A percentile compares a stretch with the other conserved stretches of the same genome.
Evolutionary conservation across 1,140 invertebrate genomes (phyloP).

Genomic region (Mesaphorura yosii): DNA sequence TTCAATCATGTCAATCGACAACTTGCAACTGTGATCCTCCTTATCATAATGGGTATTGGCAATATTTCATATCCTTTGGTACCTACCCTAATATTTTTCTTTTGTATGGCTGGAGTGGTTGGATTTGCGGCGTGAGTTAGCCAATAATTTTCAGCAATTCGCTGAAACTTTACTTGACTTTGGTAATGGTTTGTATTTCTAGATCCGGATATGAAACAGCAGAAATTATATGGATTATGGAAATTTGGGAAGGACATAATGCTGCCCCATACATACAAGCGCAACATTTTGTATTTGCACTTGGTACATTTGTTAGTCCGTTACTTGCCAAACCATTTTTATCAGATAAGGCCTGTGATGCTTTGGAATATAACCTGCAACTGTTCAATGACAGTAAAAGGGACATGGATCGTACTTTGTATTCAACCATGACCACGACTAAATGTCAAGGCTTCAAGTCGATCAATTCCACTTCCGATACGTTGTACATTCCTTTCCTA

Average conservation of each 20-base stretch:
- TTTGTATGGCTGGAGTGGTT: neutral
- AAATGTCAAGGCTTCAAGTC: too few relatives aligned
- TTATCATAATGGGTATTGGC: neutral
- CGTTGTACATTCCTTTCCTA: neutral
- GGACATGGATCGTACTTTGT: too few relatives aligned
- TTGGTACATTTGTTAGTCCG: neutral
- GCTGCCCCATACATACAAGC: conserved; percentile 12
- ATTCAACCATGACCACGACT: too few relatives aligned
- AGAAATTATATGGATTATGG: conserved; percentile 19
- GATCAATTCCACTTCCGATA: neutral
- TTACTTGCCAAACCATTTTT: conserved; percentile 5
- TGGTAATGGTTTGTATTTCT: too few relatives aligned
- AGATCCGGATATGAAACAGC: conserved; percentile 10
- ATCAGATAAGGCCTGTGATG: too few relatives aligned
- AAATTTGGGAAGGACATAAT: conserved; percentile 14
- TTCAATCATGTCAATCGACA: conserved; percentile 6
- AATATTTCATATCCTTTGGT: neutral
- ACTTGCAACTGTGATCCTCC: neutral
- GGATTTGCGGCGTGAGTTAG: neutral
- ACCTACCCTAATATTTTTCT: neutral
- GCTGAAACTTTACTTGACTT: too few relatives aligned
- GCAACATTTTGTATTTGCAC: conserved; percentile 7
- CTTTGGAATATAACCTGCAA: neutral
- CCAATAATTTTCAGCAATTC: too few relatives aligned
- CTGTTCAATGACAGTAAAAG: too few relatives aligned